Evolutionary conservation across 92 coral and sea anemone species (phyloP).

Genomic region (Metridium senile): DNA sequence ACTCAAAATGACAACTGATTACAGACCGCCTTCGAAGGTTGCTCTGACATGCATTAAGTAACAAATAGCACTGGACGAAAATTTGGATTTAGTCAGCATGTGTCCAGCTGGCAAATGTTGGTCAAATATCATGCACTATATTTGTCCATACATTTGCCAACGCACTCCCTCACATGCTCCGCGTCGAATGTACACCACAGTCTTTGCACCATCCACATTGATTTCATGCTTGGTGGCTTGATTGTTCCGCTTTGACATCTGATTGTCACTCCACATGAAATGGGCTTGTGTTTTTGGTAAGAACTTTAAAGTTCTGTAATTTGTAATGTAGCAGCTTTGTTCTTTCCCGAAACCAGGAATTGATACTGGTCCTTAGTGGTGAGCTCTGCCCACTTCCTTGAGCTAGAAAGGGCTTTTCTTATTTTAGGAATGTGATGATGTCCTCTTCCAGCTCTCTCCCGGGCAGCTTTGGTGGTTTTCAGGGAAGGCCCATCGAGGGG

Average conservation of each 20-base stretch:
- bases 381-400: constrained; percentile 23
- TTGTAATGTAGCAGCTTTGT: constrained; percentile 9
- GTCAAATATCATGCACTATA: too few species aligned
- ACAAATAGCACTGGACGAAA: too few species aligned
- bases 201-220: too few species aligned
- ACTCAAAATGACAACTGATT: too few species aligned
- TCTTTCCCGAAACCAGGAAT: constrained; percentile 54
- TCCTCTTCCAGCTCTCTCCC: constrained; percentile 28
- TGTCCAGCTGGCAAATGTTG: too few species aligned
- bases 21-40: too few species aligned
- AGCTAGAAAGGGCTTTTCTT: constrained; percentile 15
- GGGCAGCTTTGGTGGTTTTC: constrained; percentile 5
- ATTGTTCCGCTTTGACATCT: constrained; percentile 45
- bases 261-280: constrained; percentile 54
- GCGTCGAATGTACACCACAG: too few species aligned
- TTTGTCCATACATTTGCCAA: too few species aligned
- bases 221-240: constrained; percentile 19
- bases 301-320: constrained; percentile 10
- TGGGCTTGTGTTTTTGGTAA: constrained; percentile 45
- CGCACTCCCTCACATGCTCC: constrained; percentile 61
- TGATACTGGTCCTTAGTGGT: constrained; percentile 45
- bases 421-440: constrained; percentile 56
- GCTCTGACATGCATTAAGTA: too few species aligned
- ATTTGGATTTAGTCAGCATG: too few species aligned
- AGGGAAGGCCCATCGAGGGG: neutral